Conservation (phyloP, 2,113 vertebrate genomes). For the Gnathonemus longibarbis region DNA sequence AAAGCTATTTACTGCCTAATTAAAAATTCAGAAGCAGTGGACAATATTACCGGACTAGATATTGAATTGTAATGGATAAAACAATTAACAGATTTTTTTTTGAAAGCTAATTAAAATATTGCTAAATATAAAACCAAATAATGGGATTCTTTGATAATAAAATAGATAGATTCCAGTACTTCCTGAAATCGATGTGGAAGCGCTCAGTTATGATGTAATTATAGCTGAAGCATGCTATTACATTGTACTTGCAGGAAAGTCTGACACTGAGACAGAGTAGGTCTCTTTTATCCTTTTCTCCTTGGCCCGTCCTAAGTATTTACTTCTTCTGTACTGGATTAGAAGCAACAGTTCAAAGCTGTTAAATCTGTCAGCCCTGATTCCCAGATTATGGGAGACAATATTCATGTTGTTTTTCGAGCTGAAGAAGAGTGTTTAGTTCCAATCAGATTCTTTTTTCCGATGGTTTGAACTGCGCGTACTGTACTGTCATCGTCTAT, state of each 20-base stretch:
- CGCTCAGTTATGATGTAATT: neutral
- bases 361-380: constrained; percentile 1
- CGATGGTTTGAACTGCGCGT: neutral
- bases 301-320: neutral
- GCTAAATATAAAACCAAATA: neutral
- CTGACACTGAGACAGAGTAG: neutral
- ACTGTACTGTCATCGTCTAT: neutral
- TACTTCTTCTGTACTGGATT: neutral
- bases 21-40: neutral
- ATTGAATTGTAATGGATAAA: neutral
- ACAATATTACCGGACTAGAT: neutral
- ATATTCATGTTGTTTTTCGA: constrained; percentile 1
- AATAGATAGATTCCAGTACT: neutral
- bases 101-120: neutral
- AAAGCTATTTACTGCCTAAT: neutral
- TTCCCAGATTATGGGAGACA: neutral
- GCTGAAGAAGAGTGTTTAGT: neutral
- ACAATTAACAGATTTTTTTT: neutral
- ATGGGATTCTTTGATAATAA: neutral
- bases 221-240: neutral
- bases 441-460: neutral
- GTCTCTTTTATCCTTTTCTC: neutral
- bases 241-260: neutral
- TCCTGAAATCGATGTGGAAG: neutral
- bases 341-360: neutral